Base-by-base conservation (phyloP, 2,888 invertebrate species). In the Alloscopus bannaensis region DNA sequence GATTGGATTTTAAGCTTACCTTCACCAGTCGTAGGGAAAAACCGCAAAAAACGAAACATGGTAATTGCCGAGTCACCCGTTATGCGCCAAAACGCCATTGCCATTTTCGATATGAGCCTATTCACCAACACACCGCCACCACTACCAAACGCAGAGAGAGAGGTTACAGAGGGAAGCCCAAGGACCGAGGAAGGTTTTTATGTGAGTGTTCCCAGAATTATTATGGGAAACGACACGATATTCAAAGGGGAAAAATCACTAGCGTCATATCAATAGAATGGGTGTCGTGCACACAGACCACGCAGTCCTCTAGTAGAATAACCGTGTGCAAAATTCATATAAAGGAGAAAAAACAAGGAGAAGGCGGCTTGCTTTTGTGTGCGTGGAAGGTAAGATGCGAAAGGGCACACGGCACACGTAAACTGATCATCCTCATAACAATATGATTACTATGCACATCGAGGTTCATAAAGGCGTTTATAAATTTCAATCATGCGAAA, bases 401-500 rank as follows among this genome's bases (percentile, higher is more conserved):
- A n/a, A n/a, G n/a, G n/a, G n/a, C n/a, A n/a, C n/a, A n/a, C n/a
- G n/a, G n/a, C n/a, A n/a, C 55, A 55, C n/a, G 26, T 26, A 55
- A 22, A 55, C 13, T 45, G 45, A 45, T 45, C 26, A 28, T 28
- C 45, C 24, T 64, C 42, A 64, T 45, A 64, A 62, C 28, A 64
- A 64, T n/a, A 20, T 40, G 28, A 20, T 50, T 24, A 50, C 66
- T 40, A 11, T 65, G n/a, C 47, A 42, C 50, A 24, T 13, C n/a
- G 52, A 6, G 24, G 52, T 20, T 3, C 52, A 52, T 52, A 22
- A 52, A 31, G 18, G 59, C 31, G 18, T 59, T 59, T 26, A 55
- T 55, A 59, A 59, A 59, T 59, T 59, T 59, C 59, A 59, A 59
- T 59, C 59, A 59, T 59, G 31, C 59, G 59, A 59, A 59, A 59